Evolutionary conservation across 2,113 vertebrate species (phyloP).

Genomic region (Heliornis fulica): DNA sequence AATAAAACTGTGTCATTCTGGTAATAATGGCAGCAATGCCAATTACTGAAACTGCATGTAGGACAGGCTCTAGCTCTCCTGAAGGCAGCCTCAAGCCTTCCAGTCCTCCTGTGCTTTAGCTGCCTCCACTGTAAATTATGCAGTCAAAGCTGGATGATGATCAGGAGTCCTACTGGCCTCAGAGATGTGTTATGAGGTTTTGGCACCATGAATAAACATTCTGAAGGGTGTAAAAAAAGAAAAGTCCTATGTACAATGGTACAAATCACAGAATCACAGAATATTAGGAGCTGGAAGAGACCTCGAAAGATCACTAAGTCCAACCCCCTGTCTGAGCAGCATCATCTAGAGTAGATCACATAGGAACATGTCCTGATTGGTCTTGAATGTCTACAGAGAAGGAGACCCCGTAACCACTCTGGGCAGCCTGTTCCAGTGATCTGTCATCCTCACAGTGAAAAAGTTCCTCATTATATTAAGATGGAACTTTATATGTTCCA

Average conservation of each 20-base stretch:
- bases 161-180: background rate
- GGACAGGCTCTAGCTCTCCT: background rate
- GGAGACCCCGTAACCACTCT: too few species aligned
- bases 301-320: too few species aligned
- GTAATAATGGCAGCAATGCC: background rate
- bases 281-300: too few species aligned
- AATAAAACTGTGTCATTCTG: background rate
- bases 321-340: too few species aligned
- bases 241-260: background rate
- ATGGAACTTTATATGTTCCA: too few species aligned
- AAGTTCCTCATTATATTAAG: too few species aligned
- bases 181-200: background rate
- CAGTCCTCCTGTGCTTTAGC: background rate
- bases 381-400: too few species aligned
- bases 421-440: too few species aligned
- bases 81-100: background rate
- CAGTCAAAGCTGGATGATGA: background rate
- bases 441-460: too few species aligned
- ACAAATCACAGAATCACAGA: too few species aligned
- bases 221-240: background rate
- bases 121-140: background rate
- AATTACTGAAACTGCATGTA: background rate
- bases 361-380: too few species aligned
- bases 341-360: too few species aligned
- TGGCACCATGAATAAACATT: background rate